Percentiles rank a stretch among this genome's conserved stretches.
Evolutionary conservation across 2,888 invertebrate genomes (phyloP).

Genomic region (Yponomeuta malinellus): DNA sequence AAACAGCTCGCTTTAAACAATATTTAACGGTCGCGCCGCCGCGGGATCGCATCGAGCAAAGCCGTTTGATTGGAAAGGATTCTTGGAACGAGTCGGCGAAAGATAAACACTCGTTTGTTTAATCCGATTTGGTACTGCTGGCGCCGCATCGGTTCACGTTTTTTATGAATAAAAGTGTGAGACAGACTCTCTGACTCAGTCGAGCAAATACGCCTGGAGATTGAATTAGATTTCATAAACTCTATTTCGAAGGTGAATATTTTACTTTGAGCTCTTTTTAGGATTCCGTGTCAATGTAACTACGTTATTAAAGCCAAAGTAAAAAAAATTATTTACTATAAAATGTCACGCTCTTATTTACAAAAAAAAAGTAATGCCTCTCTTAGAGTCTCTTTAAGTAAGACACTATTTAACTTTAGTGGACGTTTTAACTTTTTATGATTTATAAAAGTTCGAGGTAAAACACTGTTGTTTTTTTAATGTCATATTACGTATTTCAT

Average conservation of each 20-base stretch:
- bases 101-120: constrained; percentile 12
- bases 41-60: neutral
- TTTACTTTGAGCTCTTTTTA: neutral
- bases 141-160: neutral
- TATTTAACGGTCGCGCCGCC: neutral
- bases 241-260: constrained; percentile 3
- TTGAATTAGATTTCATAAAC: constrained; percentile 5
- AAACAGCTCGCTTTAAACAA: neutral
- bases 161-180: constrained; percentile 3
- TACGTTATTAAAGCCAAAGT: no score
- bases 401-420: no score
- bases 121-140: constrained; percentile 8
- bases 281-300: neutral
- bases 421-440: no score
- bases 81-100: constrained; percentile 8
- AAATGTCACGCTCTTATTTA: no score
- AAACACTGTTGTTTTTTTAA: no score
- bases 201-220: neutral
- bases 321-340: no score
- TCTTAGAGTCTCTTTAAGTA: no score
- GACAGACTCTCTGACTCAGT: neutral
- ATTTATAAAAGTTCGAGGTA: no score
- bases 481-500: no score
- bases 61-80: constrained; percentile 13
- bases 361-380: no score